Percentiles rank a stretch among this genome's conserved stretches.
phyloP scores from a whole-genome alignment of 2,113 vertebrate genomes.

The Coracopsis vasa region DNA sequence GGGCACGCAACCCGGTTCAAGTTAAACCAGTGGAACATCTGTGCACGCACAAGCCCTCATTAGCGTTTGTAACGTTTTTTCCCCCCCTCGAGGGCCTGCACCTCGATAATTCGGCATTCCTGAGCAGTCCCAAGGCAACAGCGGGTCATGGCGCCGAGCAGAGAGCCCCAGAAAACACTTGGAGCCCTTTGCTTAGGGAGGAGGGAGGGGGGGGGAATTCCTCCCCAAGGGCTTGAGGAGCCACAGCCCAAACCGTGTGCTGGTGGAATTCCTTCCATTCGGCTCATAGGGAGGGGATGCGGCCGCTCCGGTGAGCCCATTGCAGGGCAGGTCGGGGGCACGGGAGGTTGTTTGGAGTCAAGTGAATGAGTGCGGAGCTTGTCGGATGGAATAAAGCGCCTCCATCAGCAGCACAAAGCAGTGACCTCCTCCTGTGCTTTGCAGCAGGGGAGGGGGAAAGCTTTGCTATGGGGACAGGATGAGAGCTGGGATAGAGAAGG shows the following conservation, averaged over 20 bases:
- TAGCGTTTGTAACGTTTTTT: background rate
- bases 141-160: background rate
- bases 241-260: background rate
- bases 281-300: rapidly evolving
- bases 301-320: rapidly evolving
- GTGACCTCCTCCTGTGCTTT: background rate
- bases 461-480: background rate
- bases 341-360: background rate
- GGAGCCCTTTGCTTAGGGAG: background rate
- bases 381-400: background rate
- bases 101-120: background rate
- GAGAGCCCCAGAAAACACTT: background rate
- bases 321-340: rapidly evolving
- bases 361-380: rapidly evolving
- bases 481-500: background rate
- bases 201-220: background rate
- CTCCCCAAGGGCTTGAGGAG: background rate
- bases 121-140: background rate
- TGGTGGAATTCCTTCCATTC: background rate
- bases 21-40: conserved; percentile 39
- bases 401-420: background rate
- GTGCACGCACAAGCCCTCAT: background rate
- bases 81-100: background rate
- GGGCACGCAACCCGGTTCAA: background rate
- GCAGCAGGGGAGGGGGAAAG: background rate